Evolutionary conservation across 2,797 vertebrate species (phyloP).

Genomic region (Acanthurus lineatus): DNA sequence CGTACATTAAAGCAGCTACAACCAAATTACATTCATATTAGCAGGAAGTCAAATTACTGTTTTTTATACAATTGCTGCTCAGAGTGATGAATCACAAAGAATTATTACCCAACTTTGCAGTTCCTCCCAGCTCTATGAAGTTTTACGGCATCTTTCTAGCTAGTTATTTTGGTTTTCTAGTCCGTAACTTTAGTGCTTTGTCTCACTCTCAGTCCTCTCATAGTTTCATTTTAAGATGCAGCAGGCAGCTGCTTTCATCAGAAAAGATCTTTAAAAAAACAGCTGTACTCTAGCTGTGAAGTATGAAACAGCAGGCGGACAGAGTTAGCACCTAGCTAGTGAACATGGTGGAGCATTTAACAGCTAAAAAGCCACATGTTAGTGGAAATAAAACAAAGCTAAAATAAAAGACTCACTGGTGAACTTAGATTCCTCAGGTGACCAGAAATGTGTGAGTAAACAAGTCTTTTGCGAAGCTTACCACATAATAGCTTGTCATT

Average conservation of each 20-base stretch:
- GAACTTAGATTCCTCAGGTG: too few species aligned
- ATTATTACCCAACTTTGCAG: constrained; percentile 1
- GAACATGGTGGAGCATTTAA: neutral
- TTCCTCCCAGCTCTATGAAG: constrained; percentile 1
- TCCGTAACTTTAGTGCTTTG: too few species aligned
- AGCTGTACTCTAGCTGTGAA: neutral
- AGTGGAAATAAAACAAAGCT: neutral
- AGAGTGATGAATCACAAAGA: neutral
- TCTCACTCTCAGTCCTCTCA: neutral
- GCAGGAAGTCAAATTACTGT: neutral
- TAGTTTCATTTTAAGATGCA: neutral
- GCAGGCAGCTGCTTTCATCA: constrained; percentile 5
- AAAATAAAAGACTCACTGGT: neutral
- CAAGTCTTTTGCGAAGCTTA: too few species aligned
- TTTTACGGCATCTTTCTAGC: neutral
- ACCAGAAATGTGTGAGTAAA: too few species aligned
- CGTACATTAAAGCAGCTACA: neutral
- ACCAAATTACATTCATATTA: constrained; percentile 13
- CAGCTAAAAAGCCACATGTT: neutral
- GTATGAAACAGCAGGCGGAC: neutral
- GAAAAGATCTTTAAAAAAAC: neutral
- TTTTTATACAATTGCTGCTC: neutral
- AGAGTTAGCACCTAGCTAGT: constrained; percentile 2
- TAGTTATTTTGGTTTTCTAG: too few species aligned
- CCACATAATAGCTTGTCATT: neutral